Percentiles rank a stretch among this genome's conserved stretches.
Evolutionary conservation across 2,888 invertebrate genomes (phyloP).

Genomic region (Pocota personata): DNA sequence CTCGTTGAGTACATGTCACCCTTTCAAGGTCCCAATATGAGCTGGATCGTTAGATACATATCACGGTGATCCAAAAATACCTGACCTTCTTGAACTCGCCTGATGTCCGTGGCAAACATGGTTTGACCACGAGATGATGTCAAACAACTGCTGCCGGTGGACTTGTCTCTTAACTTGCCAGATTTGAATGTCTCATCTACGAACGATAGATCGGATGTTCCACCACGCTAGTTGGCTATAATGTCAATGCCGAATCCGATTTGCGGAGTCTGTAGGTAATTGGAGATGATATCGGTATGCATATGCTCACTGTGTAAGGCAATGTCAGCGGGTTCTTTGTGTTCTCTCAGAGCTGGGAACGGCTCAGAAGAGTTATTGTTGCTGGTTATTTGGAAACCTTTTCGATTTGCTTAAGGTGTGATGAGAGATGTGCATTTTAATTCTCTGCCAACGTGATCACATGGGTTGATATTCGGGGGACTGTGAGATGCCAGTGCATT

Average conservation of each 20-base stretch:
- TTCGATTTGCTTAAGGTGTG: slow-evolving; percentile 67
- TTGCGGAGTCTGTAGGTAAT: slow-evolving; percentile 38
- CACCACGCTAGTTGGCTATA: slow-evolving; percentile 39
- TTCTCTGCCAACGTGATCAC: slow-evolving; percentile 59
- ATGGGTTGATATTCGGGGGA: slow-evolving; percentile 43
- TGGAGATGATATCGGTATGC: slow-evolving; percentile 66
- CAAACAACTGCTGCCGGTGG: slow-evolving; percentile 5
- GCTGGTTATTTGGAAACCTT: slow-evolving; percentile 61
- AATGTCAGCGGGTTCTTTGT: slow-evolving; percentile 47
- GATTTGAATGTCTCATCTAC: slow-evolving; percentile 50
- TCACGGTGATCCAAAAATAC: background rate
- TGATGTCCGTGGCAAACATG: slow-evolving; percentile 40
- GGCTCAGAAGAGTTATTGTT: slow-evolving; percentile 59
- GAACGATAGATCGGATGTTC: slow-evolving; percentile 26
- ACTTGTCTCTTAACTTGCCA: slow-evolving; percentile 36
- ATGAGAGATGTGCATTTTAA: slow-evolving; percentile 64
- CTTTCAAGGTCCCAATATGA: slow-evolving; percentile 6
- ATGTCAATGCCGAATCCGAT: slow-evolving; percentile 67
- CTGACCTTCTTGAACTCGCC: slow-evolving; percentile 46
- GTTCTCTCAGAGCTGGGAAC: slow-evolving; percentile 57
- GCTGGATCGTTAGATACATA: background rate
- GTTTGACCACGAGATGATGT: slow-evolving; percentile 58
- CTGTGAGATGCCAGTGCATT: slow-evolving; percentile 32
- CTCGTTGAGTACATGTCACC: slow-evolving; percentile 5
- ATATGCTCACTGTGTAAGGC: slow-evolving; percentile 22